Evolutionary conservation across 2,113 vertebrate species (phyloP), one percentile per base, ranked within the genome.

Genomic region (Strix aluco): DNA sequence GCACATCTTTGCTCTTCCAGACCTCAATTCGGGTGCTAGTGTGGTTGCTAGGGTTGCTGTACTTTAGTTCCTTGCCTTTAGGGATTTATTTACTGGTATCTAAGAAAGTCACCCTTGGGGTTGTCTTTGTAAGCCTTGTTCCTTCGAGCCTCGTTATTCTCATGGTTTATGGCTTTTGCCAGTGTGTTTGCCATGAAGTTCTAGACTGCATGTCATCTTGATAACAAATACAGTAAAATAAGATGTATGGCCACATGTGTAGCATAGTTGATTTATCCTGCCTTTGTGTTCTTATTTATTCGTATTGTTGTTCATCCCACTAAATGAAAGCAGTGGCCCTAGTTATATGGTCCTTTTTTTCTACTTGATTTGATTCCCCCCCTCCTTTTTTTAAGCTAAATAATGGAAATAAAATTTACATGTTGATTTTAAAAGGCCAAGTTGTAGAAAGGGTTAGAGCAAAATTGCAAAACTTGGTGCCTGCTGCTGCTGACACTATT

Each of bases 11-110:
- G 44, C 98, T 99, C 90, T 99, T 99, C 95, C 99, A 99, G 98
- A 99, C 98, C 8, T 99, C 98, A 4, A 98, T 99, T 82, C 98
- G 98, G 91, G 98, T 98, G 30, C 96, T 99, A 90, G 98, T 99
- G 87, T 99, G 99, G 99, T 90, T 99, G 86, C 97, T 99, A 71
- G 99, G 99, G 12, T 96, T 99, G 89, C 97, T 99, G 51, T 99
- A 99, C 96, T 99, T 99, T 89, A 99, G 99, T 97, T 99, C 99
- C 36, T 97, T 99, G 95, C 99, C 99, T 61, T 97, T 99, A 93
- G 99, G 99, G 58, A 98, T 99, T 78, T 99, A 99, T 98, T 98
- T 99, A 95, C 98, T 99, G 86, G 99, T 99, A 88, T 98, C 99
- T 96, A 99, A 99, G 98, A 99, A 99, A 93, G 99, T 99, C 34